These are phyloP conservation scores for Oscarella lobularis DNA, from an alignment of 37 sponge, comb jelly and placozoan genomes.

Conservation along the genomic window DNA sequence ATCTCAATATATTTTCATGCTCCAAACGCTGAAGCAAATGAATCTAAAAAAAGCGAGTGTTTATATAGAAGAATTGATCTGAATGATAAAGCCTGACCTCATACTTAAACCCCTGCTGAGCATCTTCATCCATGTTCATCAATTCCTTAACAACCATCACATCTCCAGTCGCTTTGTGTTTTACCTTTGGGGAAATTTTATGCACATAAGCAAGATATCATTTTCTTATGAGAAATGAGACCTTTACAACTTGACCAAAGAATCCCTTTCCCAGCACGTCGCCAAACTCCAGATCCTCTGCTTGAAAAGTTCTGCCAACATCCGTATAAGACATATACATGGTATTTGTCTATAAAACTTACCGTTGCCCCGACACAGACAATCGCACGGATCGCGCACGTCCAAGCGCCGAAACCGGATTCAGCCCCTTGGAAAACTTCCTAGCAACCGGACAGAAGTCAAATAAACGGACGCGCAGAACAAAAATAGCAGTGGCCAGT, in stretches of 20 bases:
- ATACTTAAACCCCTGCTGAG: constrained; percentile 49
- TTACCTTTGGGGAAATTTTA: constrained; percentile 20
- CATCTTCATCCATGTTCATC: constrained; percentile 36
- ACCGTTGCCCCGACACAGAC: constrained; percentile 4
- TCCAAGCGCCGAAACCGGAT: background rate
- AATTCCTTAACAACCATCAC: constrained; percentile 86
- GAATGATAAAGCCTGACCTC: constrained; percentile 34
- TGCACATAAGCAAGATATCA: background rate
- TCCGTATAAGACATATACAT: too few relatives aligned
- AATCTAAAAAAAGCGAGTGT: constrained; percentile 25
- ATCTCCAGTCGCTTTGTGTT: constrained; percentile 50
- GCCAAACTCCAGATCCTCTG: constrained; percentile 57
- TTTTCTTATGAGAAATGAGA: constrained; percentile 2
- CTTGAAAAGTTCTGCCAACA: constrained; percentile 43
- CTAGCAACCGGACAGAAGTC: too few relatives aligned
- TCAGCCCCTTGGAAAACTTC: too few relatives aligned
- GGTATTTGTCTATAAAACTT: too few relatives aligned
- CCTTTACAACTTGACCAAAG: constrained; percentile 68
- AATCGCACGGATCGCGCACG: constrained; percentile 3
- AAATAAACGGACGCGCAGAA: too few relatives aligned
- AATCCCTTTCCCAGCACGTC: constrained; percentile 70
- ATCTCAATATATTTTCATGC: constrained; percentile 65
- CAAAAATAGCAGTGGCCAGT: too few relatives aligned
- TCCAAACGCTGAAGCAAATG: constrained; percentile 46
- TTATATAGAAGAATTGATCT: too few relatives aligned